Evolutionary conservation across 2,888 invertebrate genomes (phyloP).

Genomic region (Lasius platythorax): DNA sequence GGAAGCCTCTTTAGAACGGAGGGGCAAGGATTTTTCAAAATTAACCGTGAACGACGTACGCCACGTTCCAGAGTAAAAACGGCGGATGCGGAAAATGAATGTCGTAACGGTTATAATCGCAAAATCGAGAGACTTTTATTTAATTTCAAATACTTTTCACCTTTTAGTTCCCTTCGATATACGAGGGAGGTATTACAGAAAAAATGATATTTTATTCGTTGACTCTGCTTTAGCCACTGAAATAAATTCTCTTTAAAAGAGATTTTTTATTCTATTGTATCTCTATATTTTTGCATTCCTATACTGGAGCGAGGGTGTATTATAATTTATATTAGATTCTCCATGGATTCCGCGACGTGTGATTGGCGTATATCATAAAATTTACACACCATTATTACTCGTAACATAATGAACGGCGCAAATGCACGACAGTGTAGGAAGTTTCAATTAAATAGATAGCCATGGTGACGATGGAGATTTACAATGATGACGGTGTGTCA

Average conservation of each 20-base stretch:
- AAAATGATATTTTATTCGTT: background rate
- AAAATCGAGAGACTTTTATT: background rate
- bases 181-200: background rate
- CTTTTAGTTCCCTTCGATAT: background rate
- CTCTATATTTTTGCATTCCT: background rate
- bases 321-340: background rate
- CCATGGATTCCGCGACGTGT: background rate
- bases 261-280: background rate
- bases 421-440: conserved; percentile 36
- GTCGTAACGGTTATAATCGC: background rate
- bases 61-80: conserved; percentile 37
- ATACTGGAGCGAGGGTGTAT: background rate
- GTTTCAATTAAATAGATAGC: conserved; percentile 51
- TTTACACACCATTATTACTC: conserved; percentile 33
- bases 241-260: background rate
- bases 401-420: conserved; percentile 31
- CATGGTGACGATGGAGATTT: conserved; percentile 38
- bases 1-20: conserved; percentile 46
- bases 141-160: background rate
- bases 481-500: conserved; percentile 43
- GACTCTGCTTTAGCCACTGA: too few relatives aligned
- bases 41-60: conserved; percentile 69
- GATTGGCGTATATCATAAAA: conserved; percentile 28
- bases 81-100: conserved; percentile 37
- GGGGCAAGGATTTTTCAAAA: conserved; percentile 48